Evolutionary conservation across 2,888 invertebrate species (phyloP), one percentile per base, ranked within the genome.

Genomic region (Pristionchus entomophagus): DNA sequence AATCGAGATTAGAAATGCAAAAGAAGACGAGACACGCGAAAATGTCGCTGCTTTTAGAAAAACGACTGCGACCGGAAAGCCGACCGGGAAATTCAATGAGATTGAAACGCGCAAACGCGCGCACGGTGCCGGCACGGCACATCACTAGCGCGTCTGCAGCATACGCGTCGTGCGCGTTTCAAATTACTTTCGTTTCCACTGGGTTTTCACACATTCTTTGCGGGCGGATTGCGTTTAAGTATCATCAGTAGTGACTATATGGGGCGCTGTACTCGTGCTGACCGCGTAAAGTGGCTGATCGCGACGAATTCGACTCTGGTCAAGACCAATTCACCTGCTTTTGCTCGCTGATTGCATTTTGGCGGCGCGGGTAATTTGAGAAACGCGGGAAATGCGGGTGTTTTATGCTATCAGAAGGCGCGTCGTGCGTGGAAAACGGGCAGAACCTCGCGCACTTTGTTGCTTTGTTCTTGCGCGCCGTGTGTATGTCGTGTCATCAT

Each of bases 1-100:
- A 73, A 45, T 41, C 38, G 73, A 73, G 73, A 73, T 73, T 41
- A 73, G 73, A 45, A 73, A 73, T 73, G 45, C 73, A 73, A 73
- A 41, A 73, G 73, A 45, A 73, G n/a, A 41, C 38, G 73, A 38
- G 73, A n/a, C n/a, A n/a, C n/a, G n/a, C n/a, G n/a, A n/a, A 73
- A 73, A 73, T 73, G 65, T 45, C 41, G 73, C 73, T n/a, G 19
- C 32, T 32, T 19, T 65, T 8, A 38, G n/a, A 22, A 56, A 56
- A 45, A 45, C 14, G 14, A 45, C 45, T 10, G 32, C 17, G 32
- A 32, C 29, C 19, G 35, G 32, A 62, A 62, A 62, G 32, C n/a
- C n/a, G n/a, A n/a, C 62, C 62, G 62, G 32, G n/a, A 62, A 62
- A 62, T 4, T 59, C 51, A n/a, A 41, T 17, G 26, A 45, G 22